Evolutionary conservation across 2,888 invertebrate species (phyloP), one percentile per base, ranked within the genome.

Genomic region (Nymphalis urticae): DNA sequence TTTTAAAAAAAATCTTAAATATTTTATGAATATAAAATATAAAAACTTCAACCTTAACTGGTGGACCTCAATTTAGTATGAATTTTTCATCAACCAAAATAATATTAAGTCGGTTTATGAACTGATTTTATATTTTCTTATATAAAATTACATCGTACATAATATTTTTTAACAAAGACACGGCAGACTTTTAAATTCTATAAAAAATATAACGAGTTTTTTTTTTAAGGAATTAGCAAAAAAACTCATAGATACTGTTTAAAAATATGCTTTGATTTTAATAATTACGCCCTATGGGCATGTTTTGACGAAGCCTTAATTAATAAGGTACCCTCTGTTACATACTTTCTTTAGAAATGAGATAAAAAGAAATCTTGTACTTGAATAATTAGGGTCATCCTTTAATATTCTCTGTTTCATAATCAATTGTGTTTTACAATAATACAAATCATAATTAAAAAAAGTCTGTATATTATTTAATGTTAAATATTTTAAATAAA

Each of bases 201-300:
- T 24, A 32, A 54, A 54, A 16, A 56, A 27, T 16, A 32, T 54
- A 32, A 27, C 32, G 17, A 56, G 54, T 9, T 8, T 17, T 56
- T 56, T 32, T 56, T 17, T 32, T 16, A 32, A 27, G 5, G 24
- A 53, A 53, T 53, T 53, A 24, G 16, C 53, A 53, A 53, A 53
- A 53, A 16, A 53, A 24, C 24, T 21, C 5, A 24, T 53, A 17
- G 27, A 24, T 10, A 10, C 4, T 24, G 6, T 48, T 48, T 48
- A 68, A 62, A 64, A 65, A 71, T 62, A 36, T 65, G 7, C 42
- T 47, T 59, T 42, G 47, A 65, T 62, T 65, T 58, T 65, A 71
- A 72, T 75, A 73, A 76, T 76, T 73, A 71, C 75, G 67, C 56
- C 79, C 73, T 50, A 17, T 70, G 75, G 79, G 75, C 68, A 67